Base-by-base conservation (phyloP, 2,113 vertebrate genomes). In the Micronisus gabar region DNA sequence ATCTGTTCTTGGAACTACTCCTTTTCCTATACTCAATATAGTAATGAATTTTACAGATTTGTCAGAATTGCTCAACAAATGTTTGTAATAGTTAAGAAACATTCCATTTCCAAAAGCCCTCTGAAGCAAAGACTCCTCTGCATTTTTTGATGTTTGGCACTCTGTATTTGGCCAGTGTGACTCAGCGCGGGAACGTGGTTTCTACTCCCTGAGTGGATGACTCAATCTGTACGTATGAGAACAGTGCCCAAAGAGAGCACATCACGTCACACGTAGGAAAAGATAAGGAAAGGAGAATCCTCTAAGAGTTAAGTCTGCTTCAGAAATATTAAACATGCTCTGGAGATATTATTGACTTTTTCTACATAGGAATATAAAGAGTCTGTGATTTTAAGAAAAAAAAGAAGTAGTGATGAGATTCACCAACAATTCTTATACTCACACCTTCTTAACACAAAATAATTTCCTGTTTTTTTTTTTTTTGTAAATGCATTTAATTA, bases 141-240 rank as follows among this genome's bases (percentile, higher is more conserved):
- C 32, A 58, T 38, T 85, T 97, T 86, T 76, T 82, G n/a, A 10
- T 82, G 29, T 63, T 78, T 40, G 25, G 21, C 52, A 40, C 41
- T 62, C 47, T 72, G 75, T 23, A 40, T 76, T 95, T 83, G 82
- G 47, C 56, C 75, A 71, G 47, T 1, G 9, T 95, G 93, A 95
- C 81, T 95, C 89, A 89, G 71, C 1, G 0, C 0, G 0, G 16
- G 53, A 91, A 23, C 13, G 10, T n/a, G 52, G 25, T 22, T 95
- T 72, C 55, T 73, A 8, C 89, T 91, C 81, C 81, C 86, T 90
- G 73, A 59, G 62, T 21, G 45, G 38, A 66, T 96, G 86, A 93
- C 86, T 97, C 89, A 80, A 13, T n/a, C 55, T 55, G 36, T 34
- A 55, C 3, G 4, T 20, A 85, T 0, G 3, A 81, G 66, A 65